Evolutionary conservation across 92 coral and sea anemone genomes (phyloP), one percentile per base, ranked within the genome.

Genomic region (Isaurus tuberculatus): DNA sequence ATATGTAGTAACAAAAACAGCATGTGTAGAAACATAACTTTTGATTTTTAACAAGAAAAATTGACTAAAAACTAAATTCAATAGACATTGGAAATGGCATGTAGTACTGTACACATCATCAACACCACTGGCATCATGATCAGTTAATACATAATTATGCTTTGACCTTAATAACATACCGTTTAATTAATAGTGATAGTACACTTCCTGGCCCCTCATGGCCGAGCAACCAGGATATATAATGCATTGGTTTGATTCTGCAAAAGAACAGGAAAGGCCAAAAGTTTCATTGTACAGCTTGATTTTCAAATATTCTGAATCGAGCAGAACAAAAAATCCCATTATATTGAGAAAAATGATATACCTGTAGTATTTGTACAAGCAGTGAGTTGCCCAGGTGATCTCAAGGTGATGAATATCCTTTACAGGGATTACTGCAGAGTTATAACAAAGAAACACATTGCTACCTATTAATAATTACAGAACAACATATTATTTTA

Each of bases 181-280:
- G 91, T 92, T 94, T 91, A 84, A 92, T 94, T 67, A 94, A 60
- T 2, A 90, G 85, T n/a, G 98, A 89, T 29, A 94, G 80, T 17
- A 92, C 90, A 73, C 98, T 94, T 53, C 98, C 98, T 33, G 93
- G 94, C 17, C 98, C 95, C 70, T 94, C 98, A 30, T 94, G 98
- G 7, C 97, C 98, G 71, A 94, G 63, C 80, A 94, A 71, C 97
- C 98, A 94, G 15, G 97, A 94, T 34, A 94, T 65, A 69, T 94
- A 94, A 71, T 94, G 95, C 91, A 94, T 73, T 2, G 98, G 98
- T 74, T 94, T 94, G 77, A 91, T 85, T 79, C 98, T 94, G 81
- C 20, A 65, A 46, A 23, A 53, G 8, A 68, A 40, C 46, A 40
- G 7, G 11, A 13, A 8, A 40, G 10, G 0, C 46, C 11, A 6